Percentiles rank a stretch among this genome's conserved stretches.
phyloP scores from a whole-genome alignment of 92 coral and sea anemone genomes.

The Phymanthus crucifer region DNA sequence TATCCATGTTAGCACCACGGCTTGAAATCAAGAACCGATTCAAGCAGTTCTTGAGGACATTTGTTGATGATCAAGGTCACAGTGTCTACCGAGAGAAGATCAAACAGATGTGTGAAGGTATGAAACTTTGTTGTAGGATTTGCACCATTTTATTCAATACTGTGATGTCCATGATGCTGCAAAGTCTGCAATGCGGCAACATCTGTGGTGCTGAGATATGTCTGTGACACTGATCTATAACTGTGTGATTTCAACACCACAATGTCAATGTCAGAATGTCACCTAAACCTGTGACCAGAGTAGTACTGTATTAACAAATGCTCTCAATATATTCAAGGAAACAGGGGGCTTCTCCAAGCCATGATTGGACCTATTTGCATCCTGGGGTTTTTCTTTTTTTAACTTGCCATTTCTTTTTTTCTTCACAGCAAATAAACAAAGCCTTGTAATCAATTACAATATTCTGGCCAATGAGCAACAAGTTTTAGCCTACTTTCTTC shows the following conservation, averaged over 20 bases:
- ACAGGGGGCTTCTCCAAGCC: too few relatives aligned
- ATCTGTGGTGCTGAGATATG: too few relatives aligned
- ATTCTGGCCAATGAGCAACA: constrained; percentile 96
- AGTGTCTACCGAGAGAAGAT: constrained; percentile 98
- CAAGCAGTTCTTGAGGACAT: constrained; percentile 94
- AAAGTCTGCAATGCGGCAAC: neutral
- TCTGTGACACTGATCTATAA: too few relatives aligned
- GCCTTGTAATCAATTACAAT: constrained; percentile 90
- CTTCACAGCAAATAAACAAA: constrained; percentile 78
- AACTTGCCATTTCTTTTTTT: neutral
- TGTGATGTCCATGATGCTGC: too few relatives aligned
- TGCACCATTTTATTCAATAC: too few relatives aligned
- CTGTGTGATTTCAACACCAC: too few relatives aligned
- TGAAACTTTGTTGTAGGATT: neutral
- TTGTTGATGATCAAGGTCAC: constrained; percentile 95
- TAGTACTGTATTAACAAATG: neutral
- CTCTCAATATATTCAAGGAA: too few relatives aligned
- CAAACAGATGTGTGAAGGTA: constrained; percentile 97
- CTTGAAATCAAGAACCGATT: constrained; percentile 95
- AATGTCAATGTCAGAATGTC: too few relatives aligned
- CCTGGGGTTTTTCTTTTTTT: neutral
- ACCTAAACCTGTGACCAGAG: neutral
- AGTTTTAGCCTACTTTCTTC: constrained; percentile 93
- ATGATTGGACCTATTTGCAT: too few relatives aligned
- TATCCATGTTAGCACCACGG: constrained; percentile 93